Evolutionary conservation across 2,888 invertebrate genomes (phyloP), one percentile per base, ranked within the genome.

Genomic region (Oxystoma pomonae): DNA sequence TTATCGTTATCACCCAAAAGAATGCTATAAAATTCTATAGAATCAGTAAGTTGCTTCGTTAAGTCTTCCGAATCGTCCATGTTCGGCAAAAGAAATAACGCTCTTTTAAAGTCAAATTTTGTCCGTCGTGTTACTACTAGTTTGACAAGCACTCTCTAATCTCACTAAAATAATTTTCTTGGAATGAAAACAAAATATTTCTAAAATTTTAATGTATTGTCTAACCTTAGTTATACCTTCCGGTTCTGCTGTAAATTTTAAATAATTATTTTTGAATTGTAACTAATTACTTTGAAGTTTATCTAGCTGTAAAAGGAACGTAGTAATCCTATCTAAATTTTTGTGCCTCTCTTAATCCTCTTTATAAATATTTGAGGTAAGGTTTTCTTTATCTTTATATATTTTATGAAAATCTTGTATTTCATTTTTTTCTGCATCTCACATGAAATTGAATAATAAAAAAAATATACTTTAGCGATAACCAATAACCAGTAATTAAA

Each of bases 11-110:
- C n/a, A n/a, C n/a, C n/a, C n/a, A n/a, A n/a, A n/a, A n/a, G n/a
- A n/a, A n/a, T n/a, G n/a, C n/a, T n/a, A n/a, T n/a, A n/a, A n/a
- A n/a, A n/a, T n/a, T n/a, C n/a, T n/a, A n/a, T n/a, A n/a, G n/a
- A n/a, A n/a, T n/a, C n/a, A n/a, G n/a, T 50, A 50, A 50, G 50
- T 50, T 50, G 50, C 50, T 50, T 50, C n/a, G 50, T 50, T 50
- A 50, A 9, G 50, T 50, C 50, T 50, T 50, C 12, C 50, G 9
- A 50, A 50, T n/a, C 50, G 50, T 50, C 50, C 50, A 50, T 50
- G 9, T 9, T 50, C 50, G 50, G n/a, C 50, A 50, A 50, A n/a
- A 50, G 50, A 50, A n/a, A 50, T 50, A 50, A 50, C n/a, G 50
- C 50, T n/a, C 12, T 50, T 50, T 50, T 50, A 12, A 50, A 12